These are phyloP conservation scores for Agriotes lineatus DNA, from an alignment of 2,888 invertebrate species.

Conservation along the genomic window DNA sequence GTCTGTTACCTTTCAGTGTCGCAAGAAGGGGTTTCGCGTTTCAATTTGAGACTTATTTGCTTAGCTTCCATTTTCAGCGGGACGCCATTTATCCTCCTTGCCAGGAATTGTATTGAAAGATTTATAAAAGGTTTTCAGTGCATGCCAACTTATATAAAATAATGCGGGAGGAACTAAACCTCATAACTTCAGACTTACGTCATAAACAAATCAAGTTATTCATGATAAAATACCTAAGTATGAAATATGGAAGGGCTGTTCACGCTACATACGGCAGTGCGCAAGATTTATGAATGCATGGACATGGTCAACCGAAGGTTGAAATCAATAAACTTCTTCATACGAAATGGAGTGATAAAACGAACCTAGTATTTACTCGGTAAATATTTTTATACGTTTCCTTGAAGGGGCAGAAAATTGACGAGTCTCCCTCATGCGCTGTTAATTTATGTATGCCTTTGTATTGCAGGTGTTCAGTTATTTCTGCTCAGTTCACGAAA, in stretches of 20 bases:
- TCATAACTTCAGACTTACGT: conserved; percentile 33
- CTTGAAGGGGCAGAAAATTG: conserved; percentile 36
- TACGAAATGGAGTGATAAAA: conserved; percentile 30
- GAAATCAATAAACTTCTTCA: conserved; percentile 36
- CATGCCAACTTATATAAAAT: conserved; percentile 30
- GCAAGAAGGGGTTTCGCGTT: not conserved
- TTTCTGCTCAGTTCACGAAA: no score
- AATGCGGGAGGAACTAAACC: conserved; percentile 17
- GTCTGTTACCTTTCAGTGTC: no score
- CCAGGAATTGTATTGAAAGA: conserved; percentile 11
- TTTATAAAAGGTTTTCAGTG: conserved; percentile 28
- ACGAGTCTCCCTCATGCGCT: conserved; percentile 26
- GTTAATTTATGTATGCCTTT: conserved; percentile 5
- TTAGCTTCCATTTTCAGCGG: not conserved
- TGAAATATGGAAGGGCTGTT: conserved; percentile 35
- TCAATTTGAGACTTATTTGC: not conserved
- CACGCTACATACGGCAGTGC: conserved; percentile 31
- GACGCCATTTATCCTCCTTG: conserved; percentile 1
- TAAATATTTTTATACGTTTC: conserved; percentile 42
- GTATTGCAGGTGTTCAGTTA: not conserved
- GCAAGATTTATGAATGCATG: conserved; percentile 39
- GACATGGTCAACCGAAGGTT: conserved; percentile 38
- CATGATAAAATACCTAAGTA: conserved; percentile 40
- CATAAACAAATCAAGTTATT: conserved; percentile 41
- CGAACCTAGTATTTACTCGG: conserved; percentile 31